These are phyloP conservation scores for Neomorphus geoffroyi DNA, from an alignment of 2,797 vertebrate genomes.

Conservation along the genomic window DNA sequence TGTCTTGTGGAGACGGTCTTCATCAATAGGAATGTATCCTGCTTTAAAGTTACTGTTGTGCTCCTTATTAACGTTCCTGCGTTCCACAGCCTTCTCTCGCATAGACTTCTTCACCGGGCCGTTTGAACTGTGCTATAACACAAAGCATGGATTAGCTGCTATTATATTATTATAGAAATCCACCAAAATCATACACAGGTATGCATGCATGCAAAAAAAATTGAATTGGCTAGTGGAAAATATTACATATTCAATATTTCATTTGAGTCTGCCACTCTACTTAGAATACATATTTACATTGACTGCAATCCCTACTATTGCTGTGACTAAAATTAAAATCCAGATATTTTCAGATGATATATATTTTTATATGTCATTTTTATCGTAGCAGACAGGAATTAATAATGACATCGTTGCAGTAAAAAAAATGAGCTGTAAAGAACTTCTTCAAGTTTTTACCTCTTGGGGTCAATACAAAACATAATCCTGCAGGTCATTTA, in stretches of 20 bases:
- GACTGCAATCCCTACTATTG: not conserved
- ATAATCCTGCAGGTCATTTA: not conserved
- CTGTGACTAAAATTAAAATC: not conserved
- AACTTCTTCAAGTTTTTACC: not conserved
- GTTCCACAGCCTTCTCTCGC: conserved; percentile 96
- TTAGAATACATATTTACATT: not conserved
- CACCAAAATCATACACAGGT: not conserved
- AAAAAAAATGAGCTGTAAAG: not conserved
- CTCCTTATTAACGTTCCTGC: conserved; percentile 91
- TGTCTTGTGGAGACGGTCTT: conserved; percentile 96
- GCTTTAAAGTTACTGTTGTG: conserved; percentile 99
- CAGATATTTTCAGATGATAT: not conserved
- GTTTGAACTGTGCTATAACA: conserved; percentile 88
- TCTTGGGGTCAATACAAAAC: not conserved
- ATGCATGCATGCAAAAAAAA: not conserved
- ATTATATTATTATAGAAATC: not conserved
- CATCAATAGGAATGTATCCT: conserved; percentile 96
- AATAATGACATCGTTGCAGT: not conserved
- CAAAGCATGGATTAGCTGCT: not conserved
- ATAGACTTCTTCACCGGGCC: conserved; percentile 96
- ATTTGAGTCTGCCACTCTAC: not conserved
- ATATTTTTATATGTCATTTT: not conserved
- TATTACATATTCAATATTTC: not conserved
- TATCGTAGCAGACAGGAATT: not conserved
- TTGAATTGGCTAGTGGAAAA: not conserved